Evolutionary conservation across 2,113 vertebrate species (phyloP).

Genomic region (Catharus bicknelli): DNA sequence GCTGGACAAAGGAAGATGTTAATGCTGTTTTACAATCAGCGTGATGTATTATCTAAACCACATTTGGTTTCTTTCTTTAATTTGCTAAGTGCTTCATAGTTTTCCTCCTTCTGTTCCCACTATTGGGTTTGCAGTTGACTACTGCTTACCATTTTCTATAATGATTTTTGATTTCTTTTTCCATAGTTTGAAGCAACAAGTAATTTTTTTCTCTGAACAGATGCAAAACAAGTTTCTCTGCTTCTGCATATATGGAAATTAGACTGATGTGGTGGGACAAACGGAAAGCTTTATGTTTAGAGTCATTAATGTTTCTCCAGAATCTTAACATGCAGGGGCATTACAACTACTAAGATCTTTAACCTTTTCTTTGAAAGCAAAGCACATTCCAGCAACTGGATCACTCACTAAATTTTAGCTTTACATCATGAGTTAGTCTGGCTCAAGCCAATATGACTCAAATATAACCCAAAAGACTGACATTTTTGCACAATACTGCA

Average conservation of each 20-base stretch:
- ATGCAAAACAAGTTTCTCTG: not conserved
- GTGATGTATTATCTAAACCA: not conserved
- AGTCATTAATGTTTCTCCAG: not conserved
- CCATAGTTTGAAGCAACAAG: not conserved
- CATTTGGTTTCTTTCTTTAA: conserved; percentile 10
- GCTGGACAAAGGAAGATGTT: not conserved
- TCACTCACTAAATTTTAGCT: not conserved
- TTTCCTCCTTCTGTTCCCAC: not conserved
- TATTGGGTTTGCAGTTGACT: not conserved
- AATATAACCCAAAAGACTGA: not conserved
- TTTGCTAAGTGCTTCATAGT: not conserved
- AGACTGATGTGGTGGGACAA: not conserved
- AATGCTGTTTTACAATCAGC: not conserved
- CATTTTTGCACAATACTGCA: not conserved
- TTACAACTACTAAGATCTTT: not conserved
- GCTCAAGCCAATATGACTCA: not conserved
- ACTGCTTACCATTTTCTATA: not conserved
- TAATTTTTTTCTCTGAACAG: not conserved
- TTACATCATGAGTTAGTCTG: not conserved
- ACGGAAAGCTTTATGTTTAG: not conserved
- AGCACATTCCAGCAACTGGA: not conserved
- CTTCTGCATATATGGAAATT: not conserved
- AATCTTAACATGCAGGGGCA: accelerated
- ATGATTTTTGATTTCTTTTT: not conserved
- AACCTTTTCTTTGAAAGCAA: not conserved